Percentiles rank a stretch among this genome's conserved stretches.
Conservation (phyloP, 2,888 invertebrate species). For the Pristionchus arcanus region DNA sequence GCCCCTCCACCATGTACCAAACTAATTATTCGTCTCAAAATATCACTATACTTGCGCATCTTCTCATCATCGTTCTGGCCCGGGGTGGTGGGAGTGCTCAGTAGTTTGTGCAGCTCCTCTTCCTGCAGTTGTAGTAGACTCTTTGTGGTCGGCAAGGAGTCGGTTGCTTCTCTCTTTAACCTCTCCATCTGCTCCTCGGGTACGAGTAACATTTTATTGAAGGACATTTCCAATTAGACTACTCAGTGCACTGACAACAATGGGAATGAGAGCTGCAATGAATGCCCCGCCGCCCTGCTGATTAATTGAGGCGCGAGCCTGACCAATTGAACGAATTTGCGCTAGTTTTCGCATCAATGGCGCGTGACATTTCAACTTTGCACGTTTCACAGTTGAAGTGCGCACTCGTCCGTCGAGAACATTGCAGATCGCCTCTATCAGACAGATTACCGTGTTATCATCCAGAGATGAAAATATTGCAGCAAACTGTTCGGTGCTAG, state of each 20-base stretch:
- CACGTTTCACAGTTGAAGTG: background rate
- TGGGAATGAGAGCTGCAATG: constrained; percentile 36
- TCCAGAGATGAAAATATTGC: background rate
- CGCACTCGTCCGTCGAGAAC: constrained; percentile 1
- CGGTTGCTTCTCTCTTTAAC: background rate
- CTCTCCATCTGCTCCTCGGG: constrained; percentile 16
- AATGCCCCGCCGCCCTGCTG: background rate
- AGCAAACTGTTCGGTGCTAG: background rate
- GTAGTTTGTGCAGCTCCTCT: background rate
- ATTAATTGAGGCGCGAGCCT: background rate
- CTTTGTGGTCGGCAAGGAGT: background rate
- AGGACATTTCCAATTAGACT: constrained; percentile 33
- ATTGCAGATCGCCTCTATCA: constrained; percentile 29
- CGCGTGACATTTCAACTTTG: background rate
- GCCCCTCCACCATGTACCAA: background rate
- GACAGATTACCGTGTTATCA: constrained; percentile 10
- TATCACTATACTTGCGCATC: background rate
- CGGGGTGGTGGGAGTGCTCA: background rate
- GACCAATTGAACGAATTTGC: background rate
- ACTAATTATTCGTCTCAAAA: background rate
- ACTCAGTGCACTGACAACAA: constrained; percentile 4
- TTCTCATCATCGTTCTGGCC: constrained; percentile 13
- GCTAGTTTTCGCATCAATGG: background rate
- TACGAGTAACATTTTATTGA: constrained; percentile 43
- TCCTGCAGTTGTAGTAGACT: background rate